Conservation (phyloP, 2,797 vertebrate species). For the Labroides dimidiatus region DNA sequence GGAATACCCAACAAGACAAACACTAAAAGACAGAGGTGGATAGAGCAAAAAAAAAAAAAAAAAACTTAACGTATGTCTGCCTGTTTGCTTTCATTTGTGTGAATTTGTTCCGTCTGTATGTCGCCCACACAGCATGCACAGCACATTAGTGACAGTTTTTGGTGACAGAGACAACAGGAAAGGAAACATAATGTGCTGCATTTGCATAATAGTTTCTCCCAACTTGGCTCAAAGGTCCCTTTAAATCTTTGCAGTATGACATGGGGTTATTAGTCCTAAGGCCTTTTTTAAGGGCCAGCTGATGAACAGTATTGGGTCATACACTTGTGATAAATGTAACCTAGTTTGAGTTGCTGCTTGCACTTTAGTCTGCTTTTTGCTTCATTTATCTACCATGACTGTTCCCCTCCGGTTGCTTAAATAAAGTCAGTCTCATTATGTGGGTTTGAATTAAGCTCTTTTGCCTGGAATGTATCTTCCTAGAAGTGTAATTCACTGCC, state of each 20-base stretch:
- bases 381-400: conserved; percentile 50
- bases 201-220: conserved; percentile 61
- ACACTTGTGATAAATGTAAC: conserved; percentile 56
- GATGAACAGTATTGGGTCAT: conserved; percentile 67
- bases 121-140: conserved; percentile 55
- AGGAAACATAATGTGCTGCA: conserved; percentile 51
- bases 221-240: conserved; percentile 59
- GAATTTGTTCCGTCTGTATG: conserved; percentile 48
- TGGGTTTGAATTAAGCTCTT: conserved; percentile 38
- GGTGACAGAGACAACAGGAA: conserved; percentile 55
- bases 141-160: conserved; percentile 53
- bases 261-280: conserved; percentile 58
- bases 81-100: conserved; percentile 57
- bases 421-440: conserved; percentile 56
- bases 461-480: conserved; percentile 19
- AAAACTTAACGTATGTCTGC: conserved; percentile 56
- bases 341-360: conserved; percentile 50
- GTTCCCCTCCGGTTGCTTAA: conserved; percentile 38
- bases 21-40: conserved; percentile 47
- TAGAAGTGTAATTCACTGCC: conserved; percentile 43
- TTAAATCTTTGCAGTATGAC: conserved; percentile 53
- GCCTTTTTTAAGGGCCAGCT: conserved; percentile 51
- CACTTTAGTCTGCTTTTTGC: conserved; percentile 43
- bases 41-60: conserved; percentile 25
- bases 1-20: conserved; percentile 44